A percentile compares a stretch with the other conserved stretches of the same genome.
These are phyloP conservation scores for Drosophila melanica DNA, from an alignment of 1,140 invertebrate genomes.

Conservation along the genomic window DNA sequence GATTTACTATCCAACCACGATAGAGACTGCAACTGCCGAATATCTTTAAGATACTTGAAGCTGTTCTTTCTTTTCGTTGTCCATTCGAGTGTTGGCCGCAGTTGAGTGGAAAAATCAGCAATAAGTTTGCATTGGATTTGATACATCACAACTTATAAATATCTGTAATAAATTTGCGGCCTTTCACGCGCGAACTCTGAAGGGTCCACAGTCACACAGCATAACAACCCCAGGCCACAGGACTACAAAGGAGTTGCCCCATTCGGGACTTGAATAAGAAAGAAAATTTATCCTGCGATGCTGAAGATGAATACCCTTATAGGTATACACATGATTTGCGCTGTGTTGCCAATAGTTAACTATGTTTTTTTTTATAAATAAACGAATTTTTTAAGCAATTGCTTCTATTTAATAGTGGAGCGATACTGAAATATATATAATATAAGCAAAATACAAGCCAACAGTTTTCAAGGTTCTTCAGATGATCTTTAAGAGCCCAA, in stretches of 20 bases:
- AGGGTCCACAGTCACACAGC: slow-evolving; percentile 15
- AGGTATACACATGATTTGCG: no score
- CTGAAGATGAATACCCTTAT: no score
- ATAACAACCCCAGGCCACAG: slow-evolving; percentile 12
- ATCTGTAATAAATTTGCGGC: slow-evolving; percentile 45
- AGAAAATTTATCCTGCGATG: not conserved
- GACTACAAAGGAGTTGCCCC: not conserved
- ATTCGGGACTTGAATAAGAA: not conserved
- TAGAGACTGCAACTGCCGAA: not conserved
- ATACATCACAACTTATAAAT: slow-evolving; percentile 58
- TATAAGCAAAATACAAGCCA: no score
- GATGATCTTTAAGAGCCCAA: no score
- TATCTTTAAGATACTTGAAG: slow-evolving; percentile 29
- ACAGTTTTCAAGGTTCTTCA: no score
- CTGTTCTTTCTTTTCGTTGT: not conserved
- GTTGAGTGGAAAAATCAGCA: slow-evolving; percentile 39
- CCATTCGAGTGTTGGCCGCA: slow-evolving; percentile 48
- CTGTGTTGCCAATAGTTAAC: no score
- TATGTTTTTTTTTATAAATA: no score
- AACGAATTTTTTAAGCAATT: no score
- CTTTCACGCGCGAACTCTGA: not conserved
- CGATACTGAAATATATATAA: no score
- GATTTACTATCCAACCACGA: slow-evolving; percentile 51
- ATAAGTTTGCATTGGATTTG: slow-evolving; percentile 51
- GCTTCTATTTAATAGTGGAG: no score